Conservation (phyloP, 2,113 vertebrate species). For the Brachirus orientalis region DNA sequence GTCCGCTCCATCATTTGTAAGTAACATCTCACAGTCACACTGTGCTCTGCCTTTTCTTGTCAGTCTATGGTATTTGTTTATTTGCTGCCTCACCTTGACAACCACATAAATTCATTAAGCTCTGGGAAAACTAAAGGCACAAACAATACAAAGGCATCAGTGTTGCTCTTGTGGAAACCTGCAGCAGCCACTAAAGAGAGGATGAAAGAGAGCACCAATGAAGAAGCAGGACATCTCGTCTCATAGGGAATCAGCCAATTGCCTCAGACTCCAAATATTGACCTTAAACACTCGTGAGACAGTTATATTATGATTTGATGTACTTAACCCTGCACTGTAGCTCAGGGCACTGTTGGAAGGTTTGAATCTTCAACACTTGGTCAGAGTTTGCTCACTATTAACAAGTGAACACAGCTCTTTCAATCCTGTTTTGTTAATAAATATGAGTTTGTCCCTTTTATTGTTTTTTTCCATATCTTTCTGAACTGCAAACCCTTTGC, state of each 20-base stretch:
- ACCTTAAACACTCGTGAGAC: slow-evolving; percentile 13
- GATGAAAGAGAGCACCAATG: not conserved
- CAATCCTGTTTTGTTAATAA: no score
- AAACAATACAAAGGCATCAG: slow-evolving; percentile 23
- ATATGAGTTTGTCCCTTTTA: no score
- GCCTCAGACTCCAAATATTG: slow-evolving; percentile 39
- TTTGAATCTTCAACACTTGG: no score
- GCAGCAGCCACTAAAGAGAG: slow-evolving; percentile 36
- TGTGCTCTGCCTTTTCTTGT: slow-evolving; percentile 12
- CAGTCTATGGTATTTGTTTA: slow-evolving; percentile 30
- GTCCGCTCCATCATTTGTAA: slow-evolving; percentile 96
- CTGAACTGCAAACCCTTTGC: not conserved
- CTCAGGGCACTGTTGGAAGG: not conserved
- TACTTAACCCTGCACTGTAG: not conserved
- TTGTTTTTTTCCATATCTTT: not conserved
- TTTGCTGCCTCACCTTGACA: slow-evolving; percentile 46
- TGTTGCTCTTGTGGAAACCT: slow-evolving; percentile 41
- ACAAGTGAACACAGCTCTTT: no score
- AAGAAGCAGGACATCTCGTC: slow-evolving; percentile 13
- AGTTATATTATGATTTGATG: not conserved
- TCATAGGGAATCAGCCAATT: slow-evolving; percentile 7
- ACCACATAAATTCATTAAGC: slow-evolving; percentile 25
- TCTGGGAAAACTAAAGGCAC: not conserved
- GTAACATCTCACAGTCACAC: slow-evolving; percentile 58
- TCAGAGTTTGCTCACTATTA: no score